Percentiles rank a stretch among this genome's conserved stretches.
Conservation (phyloP, 2,113 vertebrate genomes). For the Cygnus buccinator region DNA sequence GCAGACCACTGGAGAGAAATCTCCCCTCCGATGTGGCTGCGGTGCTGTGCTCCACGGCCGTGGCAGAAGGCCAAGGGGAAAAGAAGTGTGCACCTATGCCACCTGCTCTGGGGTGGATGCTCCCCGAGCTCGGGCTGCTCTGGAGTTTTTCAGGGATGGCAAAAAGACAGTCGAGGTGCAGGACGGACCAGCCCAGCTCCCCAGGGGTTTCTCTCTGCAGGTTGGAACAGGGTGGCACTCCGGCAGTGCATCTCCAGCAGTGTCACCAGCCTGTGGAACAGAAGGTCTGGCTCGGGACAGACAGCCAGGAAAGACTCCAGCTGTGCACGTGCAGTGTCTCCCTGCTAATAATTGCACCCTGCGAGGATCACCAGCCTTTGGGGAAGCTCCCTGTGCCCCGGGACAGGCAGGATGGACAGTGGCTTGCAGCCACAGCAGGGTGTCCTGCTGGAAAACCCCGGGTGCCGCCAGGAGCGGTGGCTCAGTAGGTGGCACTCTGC, state of each 20-base stretch:
- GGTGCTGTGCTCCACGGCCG: background rate
- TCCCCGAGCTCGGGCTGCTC: background rate
- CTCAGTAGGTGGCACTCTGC: constrained; percentile 71
- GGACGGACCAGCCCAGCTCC: background rate
- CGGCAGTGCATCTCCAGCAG: background rate
- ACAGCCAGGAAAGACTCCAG: background rate
- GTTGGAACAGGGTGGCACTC: rapidly evolving
- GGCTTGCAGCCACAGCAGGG: background rate
- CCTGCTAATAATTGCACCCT: background rate
- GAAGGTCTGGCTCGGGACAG: background rate
- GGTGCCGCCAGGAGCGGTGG: background rate
- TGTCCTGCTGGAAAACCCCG: background rate
- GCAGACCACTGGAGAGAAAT: background rate
- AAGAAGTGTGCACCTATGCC: rapidly evolving
- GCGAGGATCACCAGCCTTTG: background rate
- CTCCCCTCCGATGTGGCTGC: rapidly evolving
- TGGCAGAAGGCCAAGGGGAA: background rate
- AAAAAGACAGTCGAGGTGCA: rapidly evolving
- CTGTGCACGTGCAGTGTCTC: background rate
- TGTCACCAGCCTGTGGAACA: rapidly evolving
- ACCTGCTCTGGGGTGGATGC: rapidly evolving
- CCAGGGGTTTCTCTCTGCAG: rapidly evolving
- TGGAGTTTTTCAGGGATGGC: background rate
- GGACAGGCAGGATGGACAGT: rapidly evolving
- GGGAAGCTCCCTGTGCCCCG: background rate